A percentile compares a stretch with the other conserved stretches of the same genome.
Evolutionary conservation across 2,113 vertebrate genomes (phyloP).

Genomic region (Daubentonia madagascariensis): DNA sequence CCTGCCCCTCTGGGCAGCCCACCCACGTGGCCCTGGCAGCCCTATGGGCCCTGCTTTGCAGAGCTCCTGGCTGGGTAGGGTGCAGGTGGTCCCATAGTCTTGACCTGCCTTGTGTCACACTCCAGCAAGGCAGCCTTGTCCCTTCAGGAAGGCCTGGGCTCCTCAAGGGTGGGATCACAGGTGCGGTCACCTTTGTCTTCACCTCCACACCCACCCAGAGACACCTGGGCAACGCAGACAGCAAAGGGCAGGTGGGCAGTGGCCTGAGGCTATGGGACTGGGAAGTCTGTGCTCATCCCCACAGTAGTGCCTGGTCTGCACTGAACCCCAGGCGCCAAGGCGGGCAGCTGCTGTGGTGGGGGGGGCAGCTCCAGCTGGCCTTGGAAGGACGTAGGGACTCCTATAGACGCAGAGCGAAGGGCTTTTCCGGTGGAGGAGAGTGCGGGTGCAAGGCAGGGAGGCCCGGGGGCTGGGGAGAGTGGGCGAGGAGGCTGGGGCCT

Average conservation of each 20-base stretch:
- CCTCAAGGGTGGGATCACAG: background rate
- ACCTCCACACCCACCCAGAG: background rate
- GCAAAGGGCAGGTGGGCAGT: background rate
- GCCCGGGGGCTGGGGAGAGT: background rate
- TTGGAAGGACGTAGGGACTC: background rate
- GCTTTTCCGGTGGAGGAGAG: background rate
- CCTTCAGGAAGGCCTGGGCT: background rate
- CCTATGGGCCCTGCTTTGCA: background rate
- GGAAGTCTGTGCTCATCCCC: background rate
- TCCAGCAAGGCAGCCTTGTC: no score
- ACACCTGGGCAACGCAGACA: background rate
- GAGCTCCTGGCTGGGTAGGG: no score
- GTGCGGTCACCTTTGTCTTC: background rate
- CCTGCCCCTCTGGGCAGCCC: background rate
- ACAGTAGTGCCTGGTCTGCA: background rate
- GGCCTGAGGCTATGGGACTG: background rate
- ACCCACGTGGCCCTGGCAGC: background rate
- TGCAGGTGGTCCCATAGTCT: background rate
- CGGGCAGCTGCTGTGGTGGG: background rate
- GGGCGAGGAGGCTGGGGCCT: rapidly evolving
- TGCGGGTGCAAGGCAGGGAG: background rate
- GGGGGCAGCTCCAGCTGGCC: background rate
- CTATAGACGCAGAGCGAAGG: background rate
- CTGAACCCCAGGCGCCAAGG: background rate
- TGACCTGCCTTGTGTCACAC: no score